Base-by-base conservation (phyloP, 1,140 invertebrate species). In the Himalopsyche phryganea region DNA sequence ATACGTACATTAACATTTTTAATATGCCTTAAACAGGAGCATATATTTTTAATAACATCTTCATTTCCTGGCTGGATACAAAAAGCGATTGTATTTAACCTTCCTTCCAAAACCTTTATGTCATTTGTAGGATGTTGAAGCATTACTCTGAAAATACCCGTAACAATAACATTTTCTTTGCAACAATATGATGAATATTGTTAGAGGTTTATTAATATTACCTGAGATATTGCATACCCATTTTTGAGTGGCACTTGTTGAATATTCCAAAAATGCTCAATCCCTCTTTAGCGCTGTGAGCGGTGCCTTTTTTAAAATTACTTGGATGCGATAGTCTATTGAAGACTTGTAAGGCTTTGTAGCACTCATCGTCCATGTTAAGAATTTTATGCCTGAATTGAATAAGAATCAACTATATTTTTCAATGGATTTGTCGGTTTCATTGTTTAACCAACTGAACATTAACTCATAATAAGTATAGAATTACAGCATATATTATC, bases 291-390 rank as follows among this genome's bases (percentile, higher is more conserved):
- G 69, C 77, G 54, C 71, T 77, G 17, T 78, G 79, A 14, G 68
- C 68, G n/a, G 74, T 70, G 7, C 83, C 83, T 40, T 80, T 79
- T 70, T 90, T 91, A 65, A 86, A 89, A 14, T 81, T 79, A 58
- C 88, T 88, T 6, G 90, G 89, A 71, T 92, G 90, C n/a, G 81
- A 74, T 38, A 83, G 79, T 17, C 81, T 76, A 40, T 82, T 82
- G 66, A 92, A 89, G 41, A 94, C 86, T 73, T 91, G 85, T 7
- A 94, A 69, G 10, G 85, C 83, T 53, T 81, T 80, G 67, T 85
- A 90, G 1, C 85, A 85, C 61, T 85, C 83, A 38, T 85, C 80
- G 71, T 91, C 88, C 7, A 92, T 78, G 61, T 82, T 82, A 17
- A 92, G 81, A 61, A 87, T 77, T 66, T 89, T 81, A 41, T 80